phyloP scores from a whole-genome alignment of 2,888 invertebrate genomes.

The Actias luna region DNA sequence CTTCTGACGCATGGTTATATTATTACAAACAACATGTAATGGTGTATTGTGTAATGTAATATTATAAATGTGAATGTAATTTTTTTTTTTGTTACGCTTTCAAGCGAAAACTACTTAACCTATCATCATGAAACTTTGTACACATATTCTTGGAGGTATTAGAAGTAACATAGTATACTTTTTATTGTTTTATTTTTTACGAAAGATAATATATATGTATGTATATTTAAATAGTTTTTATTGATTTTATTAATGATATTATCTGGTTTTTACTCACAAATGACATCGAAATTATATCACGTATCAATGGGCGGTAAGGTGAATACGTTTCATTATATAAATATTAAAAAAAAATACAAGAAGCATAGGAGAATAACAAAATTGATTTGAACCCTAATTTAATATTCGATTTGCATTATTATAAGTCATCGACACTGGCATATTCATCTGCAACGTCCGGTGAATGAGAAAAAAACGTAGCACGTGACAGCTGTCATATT shows the following conservation, averaged over 20 bases:
- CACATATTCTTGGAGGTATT: no score
- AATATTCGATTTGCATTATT: neutral
- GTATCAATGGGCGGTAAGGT: neutral
- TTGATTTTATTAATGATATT: neutral
- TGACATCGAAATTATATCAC: neutral
- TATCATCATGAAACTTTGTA: no score
- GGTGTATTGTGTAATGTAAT: no score
- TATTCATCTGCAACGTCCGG: neutral
- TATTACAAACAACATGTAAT: no score
- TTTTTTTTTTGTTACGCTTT: no score
- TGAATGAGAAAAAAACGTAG: slow-evolving; percentile 27
- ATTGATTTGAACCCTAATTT: neutral
- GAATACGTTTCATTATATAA: neutral
- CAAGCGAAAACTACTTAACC: no score
- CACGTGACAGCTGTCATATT: slow-evolving; percentile 61
- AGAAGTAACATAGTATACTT: no score
- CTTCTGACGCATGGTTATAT: no score
- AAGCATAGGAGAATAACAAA: neutral
- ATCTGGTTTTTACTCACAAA: neutral
- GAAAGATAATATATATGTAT: no score
- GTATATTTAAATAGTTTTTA: no score
- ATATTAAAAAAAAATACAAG: neutral
- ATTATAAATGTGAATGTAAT: no score
- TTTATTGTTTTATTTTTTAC: no score
- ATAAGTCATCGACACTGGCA: neutral